phyloP scores from a whole-genome alignment of 2,888 invertebrate genomes.

The Campoletis raptor region DNA sequence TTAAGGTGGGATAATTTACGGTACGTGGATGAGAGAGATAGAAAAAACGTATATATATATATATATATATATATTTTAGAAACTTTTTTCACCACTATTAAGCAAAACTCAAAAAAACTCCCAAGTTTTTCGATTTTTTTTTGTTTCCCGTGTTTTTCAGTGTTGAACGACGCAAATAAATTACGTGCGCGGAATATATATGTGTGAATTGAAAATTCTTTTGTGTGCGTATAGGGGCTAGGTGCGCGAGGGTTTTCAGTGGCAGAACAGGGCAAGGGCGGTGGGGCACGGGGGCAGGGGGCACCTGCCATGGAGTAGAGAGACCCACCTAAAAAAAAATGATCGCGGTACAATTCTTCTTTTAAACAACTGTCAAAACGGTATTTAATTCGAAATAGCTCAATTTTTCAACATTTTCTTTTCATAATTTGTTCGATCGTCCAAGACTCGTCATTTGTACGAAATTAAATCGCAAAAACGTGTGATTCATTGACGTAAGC shows the following conservation, averaged over 20 bases:
- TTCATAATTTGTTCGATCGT: neutral
- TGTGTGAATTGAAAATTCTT: slow-evolving; percentile 68
- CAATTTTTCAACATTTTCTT: neutral
- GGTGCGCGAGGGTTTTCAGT: slow-evolving; percentile 23
- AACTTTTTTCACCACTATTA: neutral
- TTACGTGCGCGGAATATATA: slow-evolving; percentile 52
- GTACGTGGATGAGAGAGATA: slow-evolving; percentile 25
- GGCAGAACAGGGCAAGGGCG: slow-evolving; percentile 4
- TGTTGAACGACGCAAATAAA: slow-evolving; percentile 27
- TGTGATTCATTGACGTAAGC: slow-evolving; percentile 29
- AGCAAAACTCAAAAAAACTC: neutral
- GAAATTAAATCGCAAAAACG: slow-evolving; percentile 4
- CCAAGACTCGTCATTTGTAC: neutral
- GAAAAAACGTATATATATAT: neutral
- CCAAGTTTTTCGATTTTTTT: neutral
- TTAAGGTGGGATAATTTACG: slow-evolving; percentile 34
- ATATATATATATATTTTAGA: neutral
- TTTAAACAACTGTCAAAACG: slow-evolving; percentile 26
- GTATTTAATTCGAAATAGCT: neutral
- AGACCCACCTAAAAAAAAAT: slow-evolving; percentile 76
- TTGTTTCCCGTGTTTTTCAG: neutral
- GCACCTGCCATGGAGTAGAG: slow-evolving; percentile 46
- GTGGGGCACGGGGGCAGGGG: slow-evolving; percentile 16
- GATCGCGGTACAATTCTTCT: neutral
- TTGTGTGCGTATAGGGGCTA: slow-evolving; percentile 73